Conservation (phyloP, 2,113 vertebrate species). For the Salminus brasiliensis region DNA sequence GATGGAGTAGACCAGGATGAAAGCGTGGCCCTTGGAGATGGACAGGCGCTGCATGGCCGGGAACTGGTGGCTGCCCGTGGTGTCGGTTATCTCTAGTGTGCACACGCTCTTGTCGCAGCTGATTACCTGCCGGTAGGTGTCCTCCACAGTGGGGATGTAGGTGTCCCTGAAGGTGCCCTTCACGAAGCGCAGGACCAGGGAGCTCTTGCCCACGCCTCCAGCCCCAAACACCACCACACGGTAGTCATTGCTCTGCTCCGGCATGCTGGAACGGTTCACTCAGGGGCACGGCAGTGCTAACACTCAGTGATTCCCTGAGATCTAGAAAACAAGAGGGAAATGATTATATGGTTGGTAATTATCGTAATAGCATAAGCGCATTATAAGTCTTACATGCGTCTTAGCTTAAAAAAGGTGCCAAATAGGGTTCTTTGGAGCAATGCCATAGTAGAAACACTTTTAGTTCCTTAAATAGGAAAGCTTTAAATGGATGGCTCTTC, state of each 20-base stretch:
- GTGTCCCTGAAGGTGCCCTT: conserved; percentile 89
- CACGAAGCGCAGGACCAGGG: conserved; percentile 86
- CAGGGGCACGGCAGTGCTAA: conserved; percentile 20
- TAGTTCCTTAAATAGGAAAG: too few species aligned
- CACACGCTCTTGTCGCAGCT: conserved; percentile 91
- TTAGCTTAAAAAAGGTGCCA: too few species aligned
- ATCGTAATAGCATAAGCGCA: not conserved
- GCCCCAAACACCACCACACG: conserved; percentile 87
- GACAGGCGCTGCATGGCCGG: conserved; percentile 89
- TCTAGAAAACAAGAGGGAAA: conserved; percentile 46
- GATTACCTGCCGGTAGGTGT: conserved; percentile 90
- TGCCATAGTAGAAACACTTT: too few species aligned
- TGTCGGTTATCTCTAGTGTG: conserved; percentile 90
- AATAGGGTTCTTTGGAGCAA: too few species aligned
- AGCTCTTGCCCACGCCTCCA: conserved; percentile 88
- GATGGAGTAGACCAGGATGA: conserved; percentile 88
- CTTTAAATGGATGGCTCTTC: too few species aligned
- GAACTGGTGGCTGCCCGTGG: conserved; percentile 89
- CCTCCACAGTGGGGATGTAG: conserved; percentile 89
- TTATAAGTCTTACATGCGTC: not conserved
- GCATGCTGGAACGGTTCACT: conserved; percentile 74
- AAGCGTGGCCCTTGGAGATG: conserved; percentile 90
- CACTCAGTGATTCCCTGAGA: conserved; percentile 39
- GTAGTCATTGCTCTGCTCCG: conserved; percentile 89
- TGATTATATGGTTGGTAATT: not conserved